Conservation (phyloP, 2,113 vertebrate species). For the Dicentrarchus labrax region DNA sequence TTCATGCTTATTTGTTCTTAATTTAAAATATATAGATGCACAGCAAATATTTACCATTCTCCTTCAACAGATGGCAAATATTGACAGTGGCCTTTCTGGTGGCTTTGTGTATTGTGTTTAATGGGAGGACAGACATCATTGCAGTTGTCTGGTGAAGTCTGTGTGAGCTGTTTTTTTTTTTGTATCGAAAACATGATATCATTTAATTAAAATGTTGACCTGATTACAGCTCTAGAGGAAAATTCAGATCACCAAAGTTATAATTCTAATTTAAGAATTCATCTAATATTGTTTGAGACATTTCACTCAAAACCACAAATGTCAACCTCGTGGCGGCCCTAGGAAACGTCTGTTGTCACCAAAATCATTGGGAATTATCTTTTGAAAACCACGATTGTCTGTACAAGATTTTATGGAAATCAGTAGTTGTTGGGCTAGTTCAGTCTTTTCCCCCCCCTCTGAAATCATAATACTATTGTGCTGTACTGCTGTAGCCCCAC, state of each 20-base stretch:
- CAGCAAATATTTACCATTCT: conserved; percentile 47
- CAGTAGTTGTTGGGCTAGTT: no score
- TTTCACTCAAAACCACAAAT: no score
- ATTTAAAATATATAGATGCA: conserved; percentile 25
- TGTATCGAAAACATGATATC: background rate
- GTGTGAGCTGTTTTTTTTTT: background rate
- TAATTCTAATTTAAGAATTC: no score
- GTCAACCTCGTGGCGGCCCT: no score
- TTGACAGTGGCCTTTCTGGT: conserved; percentile 18
- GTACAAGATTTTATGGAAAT: no score
- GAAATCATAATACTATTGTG: background rate
- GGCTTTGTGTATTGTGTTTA: conserved; percentile 32
- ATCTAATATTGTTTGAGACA: no score
- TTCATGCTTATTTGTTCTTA: conserved; percentile 34
- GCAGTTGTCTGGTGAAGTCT: conserved; percentile 10
- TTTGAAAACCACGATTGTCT: no score
- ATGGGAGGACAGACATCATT: background rate
- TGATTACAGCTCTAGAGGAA: background rate
- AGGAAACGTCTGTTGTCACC: no score
- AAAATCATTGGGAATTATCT: no score
- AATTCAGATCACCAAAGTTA: no score
- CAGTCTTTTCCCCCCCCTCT: background rate
- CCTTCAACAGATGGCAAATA: conserved; percentile 34
- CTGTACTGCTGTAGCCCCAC: background rate
- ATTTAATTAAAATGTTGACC: background rate